phyloP scores from a whole-genome alignment of 2,888 invertebrate species.

The Tetheella fluctuosa region DNA sequence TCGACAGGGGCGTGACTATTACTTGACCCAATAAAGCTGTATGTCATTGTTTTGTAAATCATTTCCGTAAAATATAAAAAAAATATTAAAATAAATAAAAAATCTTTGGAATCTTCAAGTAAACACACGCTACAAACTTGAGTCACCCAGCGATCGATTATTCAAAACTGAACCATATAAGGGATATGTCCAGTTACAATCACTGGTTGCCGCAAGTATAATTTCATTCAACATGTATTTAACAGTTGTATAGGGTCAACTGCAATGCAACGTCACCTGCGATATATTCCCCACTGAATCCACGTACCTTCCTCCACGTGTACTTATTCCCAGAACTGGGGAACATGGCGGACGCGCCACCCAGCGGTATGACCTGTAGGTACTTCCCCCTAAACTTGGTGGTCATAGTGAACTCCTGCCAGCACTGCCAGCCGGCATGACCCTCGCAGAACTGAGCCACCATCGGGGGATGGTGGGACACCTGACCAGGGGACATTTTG shows the following conservation, averaged over 20 bases:
- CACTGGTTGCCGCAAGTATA: too few relatives aligned
- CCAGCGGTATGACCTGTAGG: conserved; percentile 92
- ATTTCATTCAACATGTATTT: not conserved
- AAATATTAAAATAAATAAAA: not conserved
- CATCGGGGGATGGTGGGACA: conserved; percentile 99
- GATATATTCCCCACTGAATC: not conserved
- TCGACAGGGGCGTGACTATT: not conserved
- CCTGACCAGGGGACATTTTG: conserved; percentile 62
- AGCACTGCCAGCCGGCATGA: conserved; percentile 92
- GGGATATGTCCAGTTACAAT: not conserved
- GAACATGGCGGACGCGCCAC: conserved; percentile 89
- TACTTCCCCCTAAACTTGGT: conserved; percentile 99
- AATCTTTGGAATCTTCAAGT: not conserved
- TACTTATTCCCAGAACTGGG: conserved; percentile 90
- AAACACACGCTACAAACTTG: not conserved
- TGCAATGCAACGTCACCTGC: not conserved
- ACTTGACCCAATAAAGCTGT: not conserved
- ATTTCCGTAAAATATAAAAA: not conserved
- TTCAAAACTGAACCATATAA: not conserved
- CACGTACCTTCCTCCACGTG: conserved; percentile 94
- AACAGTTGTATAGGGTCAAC: not conserved
- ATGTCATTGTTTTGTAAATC: too few relatives aligned
- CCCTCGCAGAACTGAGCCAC: conserved; percentile 98
- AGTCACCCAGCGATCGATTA: too few relatives aligned
- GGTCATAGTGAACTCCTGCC: conserved; percentile 99